Conservation (phyloP, 1,140 invertebrate genomes). For the Zeugodacus cucurbitae region DNA sequence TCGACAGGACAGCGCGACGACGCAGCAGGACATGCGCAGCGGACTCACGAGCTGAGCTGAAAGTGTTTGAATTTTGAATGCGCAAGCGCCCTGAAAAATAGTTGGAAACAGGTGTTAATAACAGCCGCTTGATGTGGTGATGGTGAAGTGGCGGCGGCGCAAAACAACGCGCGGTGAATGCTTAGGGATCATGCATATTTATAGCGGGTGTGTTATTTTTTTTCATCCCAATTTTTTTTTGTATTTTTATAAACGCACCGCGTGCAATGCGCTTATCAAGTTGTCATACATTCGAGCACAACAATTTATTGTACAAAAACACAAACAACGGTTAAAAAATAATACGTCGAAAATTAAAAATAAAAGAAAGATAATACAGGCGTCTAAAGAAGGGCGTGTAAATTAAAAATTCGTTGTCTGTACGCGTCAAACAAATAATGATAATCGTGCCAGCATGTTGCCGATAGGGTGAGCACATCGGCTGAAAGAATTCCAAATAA, state of each 20-base stretch:
- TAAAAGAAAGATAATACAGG: neutral
- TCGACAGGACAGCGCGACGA: neutral
- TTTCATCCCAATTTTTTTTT: neutral
- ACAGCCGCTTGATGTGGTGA: constrained; percentile 40
- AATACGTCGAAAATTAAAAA: neutral
- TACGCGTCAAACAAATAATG: constrained; percentile 12
- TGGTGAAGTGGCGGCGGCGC: constrained; percentile 19
- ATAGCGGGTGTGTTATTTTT: constrained; percentile 11
- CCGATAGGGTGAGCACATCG: neutral
- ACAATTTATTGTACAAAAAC: constrained; percentile 57
- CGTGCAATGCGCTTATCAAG: constrained; percentile 60
- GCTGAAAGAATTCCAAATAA: neutral
- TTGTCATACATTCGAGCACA: constrained; percentile 56
- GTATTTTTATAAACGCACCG: neutral
- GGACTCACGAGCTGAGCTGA: neutral
- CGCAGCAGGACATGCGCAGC: constrained; percentile 1
- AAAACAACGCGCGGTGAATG: constrained; percentile 50
- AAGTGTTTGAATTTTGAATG: neutral
- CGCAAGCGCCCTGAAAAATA: constrained; percentile 45
- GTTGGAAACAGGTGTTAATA: constrained; percentile 42
- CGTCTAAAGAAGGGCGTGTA: neutral
- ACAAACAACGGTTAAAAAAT: constrained; percentile 23
- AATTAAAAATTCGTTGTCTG: neutral
- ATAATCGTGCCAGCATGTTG: constrained; percentile 47
- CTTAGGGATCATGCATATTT: neutral